Conservation (phyloP, 2,113 vertebrate species). For the Hiodon alosoides region DNA sequence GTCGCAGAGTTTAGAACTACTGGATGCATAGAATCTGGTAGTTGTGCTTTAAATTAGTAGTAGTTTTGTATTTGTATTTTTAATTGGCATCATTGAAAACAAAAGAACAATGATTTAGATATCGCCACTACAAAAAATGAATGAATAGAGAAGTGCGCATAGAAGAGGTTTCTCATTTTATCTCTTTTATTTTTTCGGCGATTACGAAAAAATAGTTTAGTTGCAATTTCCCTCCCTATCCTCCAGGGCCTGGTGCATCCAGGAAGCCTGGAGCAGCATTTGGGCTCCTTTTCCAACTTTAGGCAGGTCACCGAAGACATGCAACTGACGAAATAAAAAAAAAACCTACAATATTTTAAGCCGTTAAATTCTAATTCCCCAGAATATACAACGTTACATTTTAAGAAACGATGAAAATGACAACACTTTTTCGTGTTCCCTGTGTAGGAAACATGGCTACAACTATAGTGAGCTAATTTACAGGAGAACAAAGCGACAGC, state of each 20-base stretch:
- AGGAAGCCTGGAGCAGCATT: slow-evolving; percentile 2
- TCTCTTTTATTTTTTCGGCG: not conserved
- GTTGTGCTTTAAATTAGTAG: too few relatives aligned
- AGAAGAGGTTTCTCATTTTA: too few relatives aligned
- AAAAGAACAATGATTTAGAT: too few relatives aligned
- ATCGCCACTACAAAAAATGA: too few relatives aligned
- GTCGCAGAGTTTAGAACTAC: too few relatives aligned
- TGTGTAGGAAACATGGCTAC: not conserved
- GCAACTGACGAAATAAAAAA: not conserved
- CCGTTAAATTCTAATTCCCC: too few relatives aligned
- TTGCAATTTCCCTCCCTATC: slow-evolving; percentile 16
- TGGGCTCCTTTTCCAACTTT: slow-evolving; percentile 9
- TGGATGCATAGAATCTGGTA: too few relatives aligned
- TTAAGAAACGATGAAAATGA: not conserved
- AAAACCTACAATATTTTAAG: too few relatives aligned
- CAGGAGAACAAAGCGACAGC: not conserved
- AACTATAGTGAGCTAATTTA: not conserved
- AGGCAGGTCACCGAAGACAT: not conserved
- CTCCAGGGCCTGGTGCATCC: slow-evolving; percentile 19
- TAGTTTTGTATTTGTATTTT: too few relatives aligned
- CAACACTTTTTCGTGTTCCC: not conserved
- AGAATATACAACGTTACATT: not conserved
- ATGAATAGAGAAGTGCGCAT: too few relatives aligned
- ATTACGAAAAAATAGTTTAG: not conserved
- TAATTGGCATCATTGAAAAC: too few relatives aligned